Evolutionary conservation across 2,113 vertebrate genomes (phyloP).

Genomic region (Oenanthe oenanthe): DNA sequence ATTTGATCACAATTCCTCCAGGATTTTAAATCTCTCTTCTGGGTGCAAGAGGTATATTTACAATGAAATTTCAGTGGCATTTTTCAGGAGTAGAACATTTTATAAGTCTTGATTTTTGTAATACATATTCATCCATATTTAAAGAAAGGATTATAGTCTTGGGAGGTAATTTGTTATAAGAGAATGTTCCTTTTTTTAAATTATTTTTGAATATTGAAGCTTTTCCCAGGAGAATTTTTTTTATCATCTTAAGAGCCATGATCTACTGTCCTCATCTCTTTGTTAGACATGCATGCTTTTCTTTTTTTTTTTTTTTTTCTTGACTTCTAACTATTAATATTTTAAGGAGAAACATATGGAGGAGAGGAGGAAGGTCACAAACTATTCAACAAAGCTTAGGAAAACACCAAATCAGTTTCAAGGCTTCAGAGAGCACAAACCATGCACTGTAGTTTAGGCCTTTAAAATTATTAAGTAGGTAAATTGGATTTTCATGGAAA

Average conservation of each 20-base stretch:
- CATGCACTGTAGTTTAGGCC: not conserved
- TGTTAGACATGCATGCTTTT: not conserved
- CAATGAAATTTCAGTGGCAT: not conserved
- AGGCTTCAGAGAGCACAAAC: slow-evolving; percentile 26
- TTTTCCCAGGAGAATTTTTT: not conserved
- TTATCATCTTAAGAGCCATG: not conserved
- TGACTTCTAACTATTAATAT: not conserved
- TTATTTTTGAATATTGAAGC: not conserved
- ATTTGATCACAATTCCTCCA: not conserved
- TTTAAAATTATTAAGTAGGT: slow-evolving; percentile 56
- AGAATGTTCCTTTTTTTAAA: not conserved
- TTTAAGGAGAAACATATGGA: not conserved
- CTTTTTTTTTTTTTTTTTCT: not conserved
- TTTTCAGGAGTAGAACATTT: not conserved
- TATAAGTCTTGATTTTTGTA: not conserved
- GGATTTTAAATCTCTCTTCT: not conserved
- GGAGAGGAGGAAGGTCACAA: slow-evolving; percentile 10
- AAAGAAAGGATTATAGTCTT: not conserved
- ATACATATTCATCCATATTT: not conserved
- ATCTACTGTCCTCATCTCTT: not conserved
- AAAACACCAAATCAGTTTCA: slow-evolving; percentile 45
- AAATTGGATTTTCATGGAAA: slow-evolving; percentile 71
- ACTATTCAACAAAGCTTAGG: slow-evolving; percentile 21
- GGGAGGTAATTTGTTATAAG: not conserved
- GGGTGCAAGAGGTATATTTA: not conserved